These are phyloP conservation scores for Momotus momota DNA, from an alignment of 2,797 vertebrate species.

Conservation along the genomic window DNA sequence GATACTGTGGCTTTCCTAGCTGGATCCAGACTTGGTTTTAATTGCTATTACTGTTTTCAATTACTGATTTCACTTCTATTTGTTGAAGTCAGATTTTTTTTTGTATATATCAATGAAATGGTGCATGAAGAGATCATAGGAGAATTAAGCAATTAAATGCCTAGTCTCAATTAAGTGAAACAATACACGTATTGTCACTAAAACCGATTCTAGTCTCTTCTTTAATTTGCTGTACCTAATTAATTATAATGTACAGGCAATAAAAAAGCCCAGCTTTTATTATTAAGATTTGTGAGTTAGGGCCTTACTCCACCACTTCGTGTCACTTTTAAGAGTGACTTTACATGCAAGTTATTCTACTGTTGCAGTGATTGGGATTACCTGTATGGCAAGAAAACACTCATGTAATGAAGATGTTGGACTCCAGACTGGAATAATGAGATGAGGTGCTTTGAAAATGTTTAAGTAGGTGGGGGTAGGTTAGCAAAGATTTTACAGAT, in stretches of 20 bases:
- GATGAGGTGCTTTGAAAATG: background rate
- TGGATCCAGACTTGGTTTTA: background rate
- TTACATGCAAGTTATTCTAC: background rate
- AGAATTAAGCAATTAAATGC: background rate
- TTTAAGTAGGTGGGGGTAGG: background rate
- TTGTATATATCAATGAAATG: background rate
- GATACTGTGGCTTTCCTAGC: background rate
- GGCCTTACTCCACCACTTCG: background rate
- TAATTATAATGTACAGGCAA: background rate
- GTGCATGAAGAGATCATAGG: background rate
- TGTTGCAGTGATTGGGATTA: background rate
- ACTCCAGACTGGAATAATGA: background rate
- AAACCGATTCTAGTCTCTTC: background rate
- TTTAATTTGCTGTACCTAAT: constrained; percentile 19
- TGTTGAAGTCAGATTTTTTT: constrained; percentile 11
- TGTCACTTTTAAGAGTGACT: background rate
- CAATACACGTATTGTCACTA: background rate
- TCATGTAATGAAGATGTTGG: background rate
- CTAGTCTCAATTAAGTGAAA: background rate
- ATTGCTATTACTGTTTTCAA: background rate
- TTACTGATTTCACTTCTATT: constrained; percentile 21
- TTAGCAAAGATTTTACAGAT: background rate
- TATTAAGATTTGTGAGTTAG: background rate
- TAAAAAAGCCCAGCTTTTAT: constrained; percentile 5
- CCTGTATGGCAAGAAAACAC: background rate